These are phyloP conservation scores for Epicauta chinensis DNA, from an alignment of 1,140 invertebrate genomes.

Conservation along the genomic window DNA sequence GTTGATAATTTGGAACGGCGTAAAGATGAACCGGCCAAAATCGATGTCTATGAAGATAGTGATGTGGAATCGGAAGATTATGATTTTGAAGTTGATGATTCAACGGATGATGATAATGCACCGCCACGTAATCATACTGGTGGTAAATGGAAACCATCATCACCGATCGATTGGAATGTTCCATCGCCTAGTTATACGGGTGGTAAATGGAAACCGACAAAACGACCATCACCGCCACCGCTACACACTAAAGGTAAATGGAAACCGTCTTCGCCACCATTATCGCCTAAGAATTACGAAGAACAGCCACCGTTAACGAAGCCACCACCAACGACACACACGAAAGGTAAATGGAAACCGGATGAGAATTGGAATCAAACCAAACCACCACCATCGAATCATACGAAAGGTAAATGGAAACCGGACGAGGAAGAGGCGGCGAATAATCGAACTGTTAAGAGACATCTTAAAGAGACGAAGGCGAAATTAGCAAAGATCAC, in stretches of 20 bases:
- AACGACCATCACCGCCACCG: constrained; percentile 46
- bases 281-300: neutral
- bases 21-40: constrained; percentile 28
- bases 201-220: constrained; percentile 35
- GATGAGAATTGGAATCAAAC: neutral
- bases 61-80: constrained; percentile 46
- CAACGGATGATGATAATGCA: constrained; percentile 50
- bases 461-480: constrained; percentile 8
- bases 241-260: constrained; percentile 70
- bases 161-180: constrained; percentile 36
- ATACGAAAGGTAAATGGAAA: constrained; percentile 53
- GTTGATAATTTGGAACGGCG: constrained; percentile 51
- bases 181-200: constrained; percentile 34
- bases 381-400: constrained; percentile 44
- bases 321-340: constrained; percentile 18
- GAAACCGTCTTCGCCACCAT: constrained; percentile 32
- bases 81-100: constrained; percentile 48
- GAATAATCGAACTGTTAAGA: constrained; percentile 37
- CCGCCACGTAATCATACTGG: constrained; percentile 39
- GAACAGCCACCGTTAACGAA: constrained; percentile 32
- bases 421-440: constrained; percentile 39
- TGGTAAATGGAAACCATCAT: constrained; percentile 46
- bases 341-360: constrained; percentile 40
- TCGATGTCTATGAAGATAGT: constrained; percentile 39
- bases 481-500: neutral